These are phyloP conservation scores for Grallaria varia DNA, from an alignment of 2,113 vertebrate genomes.

Conservation along the genomic window DNA sequence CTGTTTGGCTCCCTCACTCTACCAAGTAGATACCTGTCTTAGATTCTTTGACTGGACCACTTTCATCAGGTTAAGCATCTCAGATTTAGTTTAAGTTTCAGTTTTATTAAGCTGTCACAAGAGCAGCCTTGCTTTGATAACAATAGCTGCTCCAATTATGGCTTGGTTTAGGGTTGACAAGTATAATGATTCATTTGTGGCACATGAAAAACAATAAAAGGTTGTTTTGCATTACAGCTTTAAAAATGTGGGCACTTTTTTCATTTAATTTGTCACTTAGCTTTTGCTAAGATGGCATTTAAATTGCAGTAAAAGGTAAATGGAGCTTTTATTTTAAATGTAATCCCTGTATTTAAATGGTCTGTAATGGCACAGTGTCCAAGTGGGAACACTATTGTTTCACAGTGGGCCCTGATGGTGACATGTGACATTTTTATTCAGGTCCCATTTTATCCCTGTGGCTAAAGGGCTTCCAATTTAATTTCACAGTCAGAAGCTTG, in stretches of 20 bases:
- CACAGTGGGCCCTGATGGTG: conserved; percentile 66
- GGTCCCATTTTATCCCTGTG: conserved; percentile 76
- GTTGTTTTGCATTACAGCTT: conserved; percentile 78
- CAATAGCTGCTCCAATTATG: conserved; percentile 82
- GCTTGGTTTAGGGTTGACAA: conserved; percentile 83
- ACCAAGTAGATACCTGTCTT: conserved; percentile 59
- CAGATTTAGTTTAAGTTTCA: conserved; percentile 84
- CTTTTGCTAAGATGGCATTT: conserved; percentile 75
- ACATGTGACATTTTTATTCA: conserved; percentile 80
- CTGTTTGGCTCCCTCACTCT: conserved; percentile 51
- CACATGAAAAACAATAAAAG: conserved; percentile 77
- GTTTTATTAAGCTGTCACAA: conserved; percentile 85
- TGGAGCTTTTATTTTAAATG: conserved; percentile 75
- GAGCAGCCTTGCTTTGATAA: conserved; percentile 74
- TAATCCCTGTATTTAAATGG: conserved; percentile 77
- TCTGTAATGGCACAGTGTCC: conserved; percentile 67
- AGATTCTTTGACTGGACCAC: conserved; percentile 66
- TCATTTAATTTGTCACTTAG: conserved; percentile 79
- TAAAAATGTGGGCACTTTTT: conserved; percentile 71
- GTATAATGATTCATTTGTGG: conserved; percentile 78
- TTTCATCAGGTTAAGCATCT: conserved; percentile 78
- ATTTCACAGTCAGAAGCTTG: conserved; percentile 78
- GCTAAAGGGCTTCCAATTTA: conserved; percentile 81
- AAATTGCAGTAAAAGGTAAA: conserved; percentile 75
- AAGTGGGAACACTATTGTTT: conserved; percentile 73